Conservation (phyloP, 2,797 vertebrate species). For the Danio albolineatus region DNA sequence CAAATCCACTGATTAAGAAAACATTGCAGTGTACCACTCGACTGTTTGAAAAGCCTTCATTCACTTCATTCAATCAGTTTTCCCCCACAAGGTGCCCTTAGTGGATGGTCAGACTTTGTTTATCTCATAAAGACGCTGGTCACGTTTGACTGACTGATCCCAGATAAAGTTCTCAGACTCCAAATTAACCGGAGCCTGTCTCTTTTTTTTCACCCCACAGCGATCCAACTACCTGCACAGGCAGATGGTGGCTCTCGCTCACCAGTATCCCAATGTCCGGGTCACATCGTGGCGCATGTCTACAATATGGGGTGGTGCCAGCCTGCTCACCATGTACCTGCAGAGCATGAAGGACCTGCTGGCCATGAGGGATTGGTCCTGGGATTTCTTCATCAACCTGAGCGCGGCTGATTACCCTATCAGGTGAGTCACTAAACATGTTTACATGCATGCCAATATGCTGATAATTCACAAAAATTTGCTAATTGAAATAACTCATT, state of each 20-base stretch:
- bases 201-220: constrained; percentile 71
- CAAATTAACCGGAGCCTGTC: constrained; percentile 12
- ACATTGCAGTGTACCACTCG: background rate
- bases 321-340: constrained; percentile 95
- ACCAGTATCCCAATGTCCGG: constrained; percentile 89
- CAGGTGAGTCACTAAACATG: constrained; percentile 79
- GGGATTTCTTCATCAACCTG: constrained; percentile 99
- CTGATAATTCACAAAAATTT: too few species aligned
- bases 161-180: constrained; percentile 5
- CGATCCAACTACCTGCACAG: constrained; percentile 95
- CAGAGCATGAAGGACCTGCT: constrained; percentile 94
- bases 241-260: constrained; percentile 86
- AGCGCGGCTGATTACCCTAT: constrained; percentile 98
- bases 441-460: too few species aligned
- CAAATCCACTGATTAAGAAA: constrained; percentile 3
- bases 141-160: background rate
- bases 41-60: constrained; percentile 21
- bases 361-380: constrained; percentile 94
- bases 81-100: constrained; percentile 11
- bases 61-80: constrained; percentile 12
- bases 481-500: too few species aligned
- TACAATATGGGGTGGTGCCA: constrained; percentile 98
- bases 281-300: constrained; percentile 97
- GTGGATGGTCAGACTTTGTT: constrained; percentile 31
- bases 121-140: constrained; percentile 25